phyloP scores from a whole-genome alignment of 53 echinoderm and acorn worm genomes.

The Apostichopus leukothele region DNA sequence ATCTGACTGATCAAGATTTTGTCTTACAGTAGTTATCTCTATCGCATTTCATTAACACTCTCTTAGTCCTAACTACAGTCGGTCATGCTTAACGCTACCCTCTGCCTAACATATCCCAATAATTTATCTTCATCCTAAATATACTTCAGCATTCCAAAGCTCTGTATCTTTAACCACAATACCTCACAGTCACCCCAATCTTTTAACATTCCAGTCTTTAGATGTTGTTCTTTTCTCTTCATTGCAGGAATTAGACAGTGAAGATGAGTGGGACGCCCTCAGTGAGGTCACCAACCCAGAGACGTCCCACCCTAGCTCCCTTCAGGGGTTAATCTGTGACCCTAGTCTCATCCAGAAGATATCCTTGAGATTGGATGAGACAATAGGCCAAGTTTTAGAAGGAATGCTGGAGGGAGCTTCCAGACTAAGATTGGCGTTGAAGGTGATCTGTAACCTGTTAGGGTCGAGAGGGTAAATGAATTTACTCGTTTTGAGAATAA shows the following conservation, averaged over 20 bases:
- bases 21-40: no score
- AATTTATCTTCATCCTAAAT: no score
- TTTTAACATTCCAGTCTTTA: not conserved
- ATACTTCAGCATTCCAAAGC: no score
- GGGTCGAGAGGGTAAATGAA: conserved; percentile 70
- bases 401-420: conserved; percentile 99
- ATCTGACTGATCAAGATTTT: no score
- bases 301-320: conserved; percentile 65
- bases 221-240: not conserved
- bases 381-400: conserved; percentile 72
- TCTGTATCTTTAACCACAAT: no score
- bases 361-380: conserved; percentile 63
- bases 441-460: conserved; percentile 77
- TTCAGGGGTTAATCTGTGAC: conserved; percentile 66
- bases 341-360: conserved; percentile 65
- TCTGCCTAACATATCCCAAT: no score
- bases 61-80: no score
- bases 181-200: no score
- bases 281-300: conserved; percentile 86
- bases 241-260: conserved; percentile 85
- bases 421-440: conserved; percentile 71
- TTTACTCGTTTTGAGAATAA: not conserved
- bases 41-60: no score
- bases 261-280: conserved; percentile 95
- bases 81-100: no score